Base-by-base conservation (phyloP, 2,888 invertebrate genomes). In the Tanypteryx hageni region DNA sequence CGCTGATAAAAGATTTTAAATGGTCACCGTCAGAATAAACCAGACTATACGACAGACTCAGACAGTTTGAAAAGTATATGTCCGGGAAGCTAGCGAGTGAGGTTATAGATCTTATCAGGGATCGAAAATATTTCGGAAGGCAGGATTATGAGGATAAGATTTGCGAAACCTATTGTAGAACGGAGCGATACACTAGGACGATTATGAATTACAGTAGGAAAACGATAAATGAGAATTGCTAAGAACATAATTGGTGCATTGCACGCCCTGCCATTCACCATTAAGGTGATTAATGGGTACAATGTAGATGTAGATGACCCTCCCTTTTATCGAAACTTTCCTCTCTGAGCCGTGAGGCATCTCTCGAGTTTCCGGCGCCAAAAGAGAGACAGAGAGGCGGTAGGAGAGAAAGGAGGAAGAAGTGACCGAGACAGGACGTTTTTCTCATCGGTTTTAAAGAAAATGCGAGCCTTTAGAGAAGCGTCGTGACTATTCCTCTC, bases 341-440 rank as follows among this genome's bases (percentile, higher is more conserved):
- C 64, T 64, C 64, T 31, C 44, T 31, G 16, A 27, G 56, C 64
- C 31, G 89, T 68, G 89, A 89, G 64, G 89, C 16, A 89, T 89
- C 89, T 64, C 89, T 68, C 64, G 89, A n/a, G 89, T 89, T 89
- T 89, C 89, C 89, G 89, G 89, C 89, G 64, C 89, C 61, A 27
- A 44, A 14, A 85, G 89, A 27, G 56, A 59, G 89, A 68, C 27
- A 16, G 61, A 18, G 86, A 61, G 86, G 16, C 8, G 86, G 61
- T 31, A 44, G 85, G 58, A 86, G 31, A 27, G 31, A 18, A 61
- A 16, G n/a, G 31, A 18, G 16, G 18, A 82, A 27, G 31, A 31
- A 31, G 14, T 59, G 61, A 13, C 31, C 22, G 31, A 61, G 31
- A 61, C 31, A 44, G 64, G 64, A 61, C 59, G 27, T 86, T 58